Evolutionary conservation across 2,797 vertebrate genomes (phyloP).

Genomic region (Danio kyathit): DNA sequence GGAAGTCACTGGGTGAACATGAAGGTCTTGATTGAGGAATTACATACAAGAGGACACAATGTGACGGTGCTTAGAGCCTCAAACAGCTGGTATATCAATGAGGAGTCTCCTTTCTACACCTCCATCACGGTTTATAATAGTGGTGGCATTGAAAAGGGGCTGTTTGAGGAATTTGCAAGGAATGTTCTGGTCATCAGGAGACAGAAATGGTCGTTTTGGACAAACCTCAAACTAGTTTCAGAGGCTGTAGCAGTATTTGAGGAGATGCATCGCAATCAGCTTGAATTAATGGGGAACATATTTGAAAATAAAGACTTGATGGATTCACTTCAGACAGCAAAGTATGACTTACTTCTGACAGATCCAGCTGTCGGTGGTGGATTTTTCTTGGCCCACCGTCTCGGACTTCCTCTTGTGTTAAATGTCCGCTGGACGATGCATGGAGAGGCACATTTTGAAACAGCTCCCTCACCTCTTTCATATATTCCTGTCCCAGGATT

Average conservation of each 20-base stretch:
- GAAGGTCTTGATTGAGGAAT: conserved; percentile 56
- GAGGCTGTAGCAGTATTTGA: conserved; percentile 4
- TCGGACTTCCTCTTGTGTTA: conserved; percentile 60
- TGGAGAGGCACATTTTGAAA: conserved; percentile 59
- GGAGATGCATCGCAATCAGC: conserved; percentile 44
- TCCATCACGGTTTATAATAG: conserved; percentile 38
- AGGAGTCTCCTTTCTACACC: conserved; percentile 53
- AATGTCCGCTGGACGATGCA: conserved; percentile 62
- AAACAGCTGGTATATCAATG: conserved; percentile 58
- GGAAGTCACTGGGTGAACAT: conserved; percentile 66
- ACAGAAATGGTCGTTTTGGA: conserved; percentile 34
- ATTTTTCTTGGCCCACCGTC: conserved; percentile 53
- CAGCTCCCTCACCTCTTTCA: conserved; percentile 64
- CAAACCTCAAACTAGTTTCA: neutral
- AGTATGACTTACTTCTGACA: conserved; percentile 63
- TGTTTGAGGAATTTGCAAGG: neutral
- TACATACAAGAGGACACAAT: conserved; percentile 57
- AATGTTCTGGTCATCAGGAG: neutral
- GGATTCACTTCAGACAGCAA: conserved; percentile 46
- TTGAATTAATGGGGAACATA: conserved; percentile 39
- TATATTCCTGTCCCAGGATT: conserved; percentile 57
- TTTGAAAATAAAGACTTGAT: conserved; percentile 62
- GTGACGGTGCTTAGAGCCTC: conserved; percentile 57
- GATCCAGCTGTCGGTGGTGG: conserved; percentile 61
- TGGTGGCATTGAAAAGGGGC: neutral